Base-by-base conservation (phyloP, 1,140 invertebrate species). In the Eulimnadia texana region DNA sequence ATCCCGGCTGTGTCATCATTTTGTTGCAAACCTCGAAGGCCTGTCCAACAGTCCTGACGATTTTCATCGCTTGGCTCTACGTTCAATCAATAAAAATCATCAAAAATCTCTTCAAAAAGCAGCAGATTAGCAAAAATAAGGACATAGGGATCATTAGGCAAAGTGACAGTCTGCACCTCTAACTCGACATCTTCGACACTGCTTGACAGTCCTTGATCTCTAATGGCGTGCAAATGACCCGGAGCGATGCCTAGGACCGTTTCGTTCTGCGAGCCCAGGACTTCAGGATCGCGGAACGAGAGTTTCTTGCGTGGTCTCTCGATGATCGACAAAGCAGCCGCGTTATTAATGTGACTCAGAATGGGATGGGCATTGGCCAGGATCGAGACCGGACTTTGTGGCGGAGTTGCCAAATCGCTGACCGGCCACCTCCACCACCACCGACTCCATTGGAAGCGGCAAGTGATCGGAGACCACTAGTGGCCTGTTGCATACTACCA, bases 11-110 rank as follows among this genome's bases (percentile, higher is more conserved):
- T 10, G 29, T 19, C 47, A 28, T 49, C 73, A 89, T 80, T 77
- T 96, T 96, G 81, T 98, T 93, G 79, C 93, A 98, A 70, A 98
- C 93, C 77, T 98, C 95, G 77, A 99, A 99, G 20, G 95, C 95
- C 77, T 98, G 94, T 29, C 95, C 94, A 64, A 99, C 93, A 0
- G 94, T 98, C 68, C 94, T 81, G 47, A 98, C 95, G 66, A 98
- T 90, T 68, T 88, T 80, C 90, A 97, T 94, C 3, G 95, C 95
- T 79, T 98, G 93, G 74, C 86, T 94, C 94, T 98, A 83, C 50
- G 64, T 67, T 66, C 64, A 74, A 68, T 65, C 66, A 20, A 64
- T 25, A 49, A 24, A 20, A 22, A 22, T 52, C 3, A 60, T 25
- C 28, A 60, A 28, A 27, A 28, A 23, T 23, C 22, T 23, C 22